These are phyloP conservation scores for Euplagia quadripunctaria DNA, from an alignment of 2,888 invertebrate species.

Conservation along the genomic window DNA sequence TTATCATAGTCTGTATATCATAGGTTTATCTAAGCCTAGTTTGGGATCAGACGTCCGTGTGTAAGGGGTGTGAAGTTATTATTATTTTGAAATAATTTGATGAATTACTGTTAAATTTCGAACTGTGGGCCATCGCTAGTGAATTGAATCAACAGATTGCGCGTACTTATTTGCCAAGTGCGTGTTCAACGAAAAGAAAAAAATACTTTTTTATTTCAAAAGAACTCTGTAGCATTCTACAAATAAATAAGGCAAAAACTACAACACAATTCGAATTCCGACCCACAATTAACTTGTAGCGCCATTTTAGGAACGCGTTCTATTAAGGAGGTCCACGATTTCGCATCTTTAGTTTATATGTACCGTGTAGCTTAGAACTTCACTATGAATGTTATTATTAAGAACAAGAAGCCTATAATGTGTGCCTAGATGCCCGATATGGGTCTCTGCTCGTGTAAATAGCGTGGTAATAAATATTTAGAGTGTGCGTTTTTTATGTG, in stretches of 20 bases:
- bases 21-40: too few species aligned
- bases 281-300: conserved; percentile 52
- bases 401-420: conserved; percentile 39
- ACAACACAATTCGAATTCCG: conserved; percentile 12
- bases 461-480: conserved; percentile 13
- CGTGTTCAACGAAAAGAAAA: too few species aligned
- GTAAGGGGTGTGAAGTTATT: too few species aligned
- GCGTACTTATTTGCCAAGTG: too few species aligned
- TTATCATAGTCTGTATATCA: too few species aligned
- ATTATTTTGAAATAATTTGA: too few species aligned
- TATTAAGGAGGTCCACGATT: conserved; percentile 67
- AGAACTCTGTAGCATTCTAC: too few species aligned
- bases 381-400: conserved; percentile 57
- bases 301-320: conserved; percentile 62
- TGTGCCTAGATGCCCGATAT: conserved; percentile 26
- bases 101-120: too few species aligned
- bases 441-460: conserved; percentile 15
- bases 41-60: too few species aligned
- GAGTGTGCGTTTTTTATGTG: not conserved
- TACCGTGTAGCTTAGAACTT: conserved; percentile 40
- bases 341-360: conserved; percentile 60
- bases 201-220: too few species aligned
- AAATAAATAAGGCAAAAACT: not conserved
- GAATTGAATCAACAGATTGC: too few species aligned
- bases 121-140: too few species aligned